These are phyloP conservation scores for Alcedo atthis DNA, from an alignment of 2,797 vertebrate species.

Conservation along the genomic window DNA sequence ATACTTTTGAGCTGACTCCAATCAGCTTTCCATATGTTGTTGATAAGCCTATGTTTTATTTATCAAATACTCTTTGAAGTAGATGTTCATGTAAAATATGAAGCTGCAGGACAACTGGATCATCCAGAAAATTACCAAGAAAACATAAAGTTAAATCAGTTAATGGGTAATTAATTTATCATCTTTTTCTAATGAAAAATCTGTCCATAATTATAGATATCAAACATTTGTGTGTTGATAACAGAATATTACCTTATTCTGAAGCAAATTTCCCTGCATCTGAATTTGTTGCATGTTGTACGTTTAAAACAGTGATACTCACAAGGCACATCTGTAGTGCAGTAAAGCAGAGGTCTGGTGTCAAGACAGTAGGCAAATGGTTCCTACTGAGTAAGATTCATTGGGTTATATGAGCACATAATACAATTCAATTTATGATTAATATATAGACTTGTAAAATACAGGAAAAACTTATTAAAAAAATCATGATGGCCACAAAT, in stretches of 20 bases:
- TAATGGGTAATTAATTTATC: neutral
- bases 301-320: neutral
- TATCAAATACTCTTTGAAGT: neutral
- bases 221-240: neutral
- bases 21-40: neutral
- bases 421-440: neutral
- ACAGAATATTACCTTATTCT: neutral
- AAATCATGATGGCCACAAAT: neutral
- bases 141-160: neutral
- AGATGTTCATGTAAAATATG: neutral
- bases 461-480: neutral
- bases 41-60: slow-evolving; percentile 12
- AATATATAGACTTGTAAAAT: neutral
- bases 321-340: neutral
- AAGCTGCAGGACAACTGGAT: neutral
- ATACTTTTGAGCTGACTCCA: neutral
- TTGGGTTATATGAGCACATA: neutral
- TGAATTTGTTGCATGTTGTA: neutral
- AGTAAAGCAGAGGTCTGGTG: neutral
- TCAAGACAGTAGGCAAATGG: neutral
- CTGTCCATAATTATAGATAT: neutral
- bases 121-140: neutral
- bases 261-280: neutral
- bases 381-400: neutral
- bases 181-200: neutral